Evolutionary conservation across 2,113 vertebrate genomes (phyloP).

Genomic region (Recurvirostra avosetta): DNA sequence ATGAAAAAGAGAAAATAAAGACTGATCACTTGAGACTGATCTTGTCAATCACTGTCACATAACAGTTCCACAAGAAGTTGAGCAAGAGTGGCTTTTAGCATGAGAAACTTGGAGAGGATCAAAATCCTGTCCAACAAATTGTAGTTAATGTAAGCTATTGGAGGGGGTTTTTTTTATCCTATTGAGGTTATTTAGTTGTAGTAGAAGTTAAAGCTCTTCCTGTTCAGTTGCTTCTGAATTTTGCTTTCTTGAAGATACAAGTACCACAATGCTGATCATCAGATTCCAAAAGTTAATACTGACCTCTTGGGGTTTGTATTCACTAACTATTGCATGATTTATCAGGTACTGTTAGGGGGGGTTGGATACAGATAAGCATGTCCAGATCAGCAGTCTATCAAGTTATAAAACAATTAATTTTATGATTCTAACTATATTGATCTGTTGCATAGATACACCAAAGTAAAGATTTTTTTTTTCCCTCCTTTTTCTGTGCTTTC

Average conservation of each 20-base stretch:
- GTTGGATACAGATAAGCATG: background rate
- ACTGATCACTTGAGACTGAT: background rate
- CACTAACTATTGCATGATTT: background rate
- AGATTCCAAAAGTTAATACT: background rate
- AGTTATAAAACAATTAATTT: background rate
- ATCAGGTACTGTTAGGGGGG: background rate
- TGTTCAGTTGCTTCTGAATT: background rate
- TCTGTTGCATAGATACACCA: background rate
- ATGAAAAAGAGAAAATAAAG: background rate
- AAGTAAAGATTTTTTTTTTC: background rate
- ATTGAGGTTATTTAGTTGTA: background rate
- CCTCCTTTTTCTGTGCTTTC: background rate
- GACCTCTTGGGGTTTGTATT: background rate
- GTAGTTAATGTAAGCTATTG: fast-evolving
- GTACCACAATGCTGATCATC: background rate
- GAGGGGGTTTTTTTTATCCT: background rate
- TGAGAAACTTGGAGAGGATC: background rate
- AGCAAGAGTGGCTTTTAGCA: background rate
- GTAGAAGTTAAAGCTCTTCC: background rate
- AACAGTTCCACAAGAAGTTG: background rate
- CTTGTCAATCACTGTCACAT: background rate
- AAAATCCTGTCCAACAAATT: background rate
- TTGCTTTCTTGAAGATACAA: background rate
- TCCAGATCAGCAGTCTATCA: background rate
- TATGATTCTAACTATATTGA: background rate